Evolutionary conservation across 2,888 invertebrate species (phyloP).

Genomic region (Ashinkailepas kermadecensis): DNA sequence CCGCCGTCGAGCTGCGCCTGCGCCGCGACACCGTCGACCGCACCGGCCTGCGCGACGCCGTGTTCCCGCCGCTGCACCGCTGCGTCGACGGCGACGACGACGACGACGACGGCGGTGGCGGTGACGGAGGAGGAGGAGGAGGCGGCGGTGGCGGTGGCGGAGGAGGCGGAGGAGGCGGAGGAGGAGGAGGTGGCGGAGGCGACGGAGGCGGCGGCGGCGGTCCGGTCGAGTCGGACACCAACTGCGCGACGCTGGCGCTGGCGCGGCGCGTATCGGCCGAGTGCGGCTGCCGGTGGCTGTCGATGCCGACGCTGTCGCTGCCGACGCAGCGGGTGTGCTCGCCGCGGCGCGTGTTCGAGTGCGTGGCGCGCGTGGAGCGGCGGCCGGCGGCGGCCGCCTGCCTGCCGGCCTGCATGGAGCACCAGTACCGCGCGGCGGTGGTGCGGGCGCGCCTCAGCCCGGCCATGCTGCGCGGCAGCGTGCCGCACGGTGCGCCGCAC

Average conservation of each 20-base stretch:
- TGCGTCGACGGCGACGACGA: neutral
- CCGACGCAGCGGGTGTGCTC: neutral
- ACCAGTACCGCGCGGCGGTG: neutral
- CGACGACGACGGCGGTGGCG: too few relatives aligned
- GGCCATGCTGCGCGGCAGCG: neutral
- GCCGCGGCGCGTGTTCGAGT: neutral
- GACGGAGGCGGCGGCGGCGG: too few relatives aligned
- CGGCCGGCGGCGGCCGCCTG: neutral
- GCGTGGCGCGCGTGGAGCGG: neutral
- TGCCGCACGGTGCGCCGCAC: neutral
- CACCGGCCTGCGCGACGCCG: neutral
- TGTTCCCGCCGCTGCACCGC: neutral
- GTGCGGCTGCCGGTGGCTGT: conserved; percentile 2
- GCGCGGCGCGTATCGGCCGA: neutral
- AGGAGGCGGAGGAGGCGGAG: too few relatives aligned
- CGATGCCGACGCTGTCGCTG: neutral
- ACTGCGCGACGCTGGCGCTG: neutral
- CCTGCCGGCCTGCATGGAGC: neutral
- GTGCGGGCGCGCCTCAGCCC: neutral
- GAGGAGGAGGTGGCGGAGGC: too few relatives aligned
- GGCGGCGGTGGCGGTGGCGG: too few relatives aligned
- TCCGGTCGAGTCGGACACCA: neutral
- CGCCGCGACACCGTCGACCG: neutral
- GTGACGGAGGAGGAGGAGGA: too few relatives aligned
- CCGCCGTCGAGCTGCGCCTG: neutral